Base-by-base conservation (phyloP, 1,140 invertebrate species). In the Melipona quadrifasciata region DNA sequence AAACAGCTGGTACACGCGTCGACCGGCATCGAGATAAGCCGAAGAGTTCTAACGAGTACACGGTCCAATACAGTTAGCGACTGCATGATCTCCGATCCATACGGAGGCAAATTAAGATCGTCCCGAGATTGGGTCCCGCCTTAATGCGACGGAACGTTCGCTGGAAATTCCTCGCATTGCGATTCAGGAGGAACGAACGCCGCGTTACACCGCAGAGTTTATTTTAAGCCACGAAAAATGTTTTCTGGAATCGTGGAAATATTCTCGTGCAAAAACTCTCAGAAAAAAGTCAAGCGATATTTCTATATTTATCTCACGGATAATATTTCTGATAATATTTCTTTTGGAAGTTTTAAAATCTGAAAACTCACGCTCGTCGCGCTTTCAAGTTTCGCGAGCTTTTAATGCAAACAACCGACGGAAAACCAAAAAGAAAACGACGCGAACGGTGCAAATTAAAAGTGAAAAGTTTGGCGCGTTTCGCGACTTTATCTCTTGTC, bases 101-200 rank as follows among this genome's bases (percentile, higher is more conserved):
- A 51, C 73, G 64, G 73, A 82, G 81, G 81, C 81, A 77, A 82
- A 82, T 82, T 82, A 82, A 82, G 81, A 82, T 82, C 53, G 81
- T 58, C 73, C n/a, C 34, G 73, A 58, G 81, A 82, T 82, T 64
- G n/a, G 31, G 61, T 77, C 77, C 64, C 58, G 27, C n/a, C 31
- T 51, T 67, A 64, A 68, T 58, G 73, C 70, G 53, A 58, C 4
- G 55, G 53, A 64, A 34, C 57, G 39, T 73, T 21, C 51, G 55
- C 12, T 47, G 64, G 19, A 47, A 39, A 70, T 74, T 74, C 80
- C 61, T 64, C 47, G 80, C 70, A 34, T 81, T 10, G n/a, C 80
- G 47, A 78, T 12, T 21, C n/a, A 5, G 27, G 31, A 14, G 39
- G 21, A 53, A 68, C 17, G 76, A 10, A 31, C 31, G 31, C 31